A percentile compares a stretch with the other conserved stretches of the same genome.
Evolutionary conservation across 2,888 invertebrate species (phyloP).

Genomic region (Clunio marinus): DNA sequence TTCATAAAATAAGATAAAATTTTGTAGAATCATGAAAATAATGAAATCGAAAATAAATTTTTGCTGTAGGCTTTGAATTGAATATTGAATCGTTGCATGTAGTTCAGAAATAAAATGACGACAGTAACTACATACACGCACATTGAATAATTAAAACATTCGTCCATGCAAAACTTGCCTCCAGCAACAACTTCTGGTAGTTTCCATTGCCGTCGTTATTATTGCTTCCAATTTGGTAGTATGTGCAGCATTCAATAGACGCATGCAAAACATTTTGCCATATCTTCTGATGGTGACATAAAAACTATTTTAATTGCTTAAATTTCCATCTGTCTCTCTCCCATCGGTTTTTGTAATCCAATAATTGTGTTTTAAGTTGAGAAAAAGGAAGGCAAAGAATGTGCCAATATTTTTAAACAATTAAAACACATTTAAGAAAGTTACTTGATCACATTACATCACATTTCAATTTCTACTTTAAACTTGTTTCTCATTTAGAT

Average conservation of each 20-base stretch:
- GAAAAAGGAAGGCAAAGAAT: no score
- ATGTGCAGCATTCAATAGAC: slow-evolving; percentile 28
- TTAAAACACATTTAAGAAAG: slow-evolving; percentile 33
- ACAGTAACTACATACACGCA: slow-evolving; percentile 23
- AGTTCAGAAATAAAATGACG: not conserved
- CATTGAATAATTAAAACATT: slow-evolving; percentile 36
- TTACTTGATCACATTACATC: slow-evolving; percentile 31
- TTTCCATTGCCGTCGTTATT: not conserved
- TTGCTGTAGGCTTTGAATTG: not conserved
- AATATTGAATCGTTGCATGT: not conserved
- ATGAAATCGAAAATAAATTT: not conserved
- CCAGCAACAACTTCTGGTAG: not conserved
- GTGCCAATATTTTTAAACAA: slow-evolving; percentile 19
- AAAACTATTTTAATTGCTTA: slow-evolving; percentile 33
- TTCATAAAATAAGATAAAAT: not conserved
- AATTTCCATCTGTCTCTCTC: slow-evolving; percentile 34
- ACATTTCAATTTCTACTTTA: not conserved
- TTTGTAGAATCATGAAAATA: not conserved
- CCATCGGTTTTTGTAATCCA: not conserved
- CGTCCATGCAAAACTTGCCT: slow-evolving; percentile 9
- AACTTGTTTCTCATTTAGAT: not conserved
- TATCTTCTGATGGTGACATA: slow-evolving; percentile 25
- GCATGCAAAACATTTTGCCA: slow-evolving; percentile 13
- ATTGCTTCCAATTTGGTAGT: no score
- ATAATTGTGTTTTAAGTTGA: no score